These are phyloP conservation scores for Oeneis ivallda DNA, from an alignment of 2,888 invertebrate genomes.

Conservation along the genomic window DNA sequence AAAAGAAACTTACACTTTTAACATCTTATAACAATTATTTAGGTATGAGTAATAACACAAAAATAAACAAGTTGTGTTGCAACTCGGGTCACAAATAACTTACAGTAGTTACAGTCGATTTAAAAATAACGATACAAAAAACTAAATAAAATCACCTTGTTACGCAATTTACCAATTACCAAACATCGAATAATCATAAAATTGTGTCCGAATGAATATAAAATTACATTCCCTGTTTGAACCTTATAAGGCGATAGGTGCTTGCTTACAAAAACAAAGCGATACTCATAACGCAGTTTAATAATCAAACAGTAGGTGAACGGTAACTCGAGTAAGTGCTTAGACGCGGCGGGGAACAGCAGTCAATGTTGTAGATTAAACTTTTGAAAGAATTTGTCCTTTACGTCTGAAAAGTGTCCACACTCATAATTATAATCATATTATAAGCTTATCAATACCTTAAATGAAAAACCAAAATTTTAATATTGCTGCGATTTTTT, in stretches of 20 bases:
- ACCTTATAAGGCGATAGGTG: conserved; percentile 20
- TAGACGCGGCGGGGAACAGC: not conserved
- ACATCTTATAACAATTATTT: too few relatives aligned
- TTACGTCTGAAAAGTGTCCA: too few relatives aligned
- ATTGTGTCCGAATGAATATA: conserved; percentile 22
- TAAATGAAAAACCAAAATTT: too few relatives aligned
- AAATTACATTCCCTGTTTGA: conserved; percentile 22
- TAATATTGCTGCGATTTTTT: too few relatives aligned
- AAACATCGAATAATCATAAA: conserved; percentile 27
- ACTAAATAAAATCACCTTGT: conserved; percentile 11
- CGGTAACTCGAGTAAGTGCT: not conserved
- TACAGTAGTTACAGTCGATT: not conserved
- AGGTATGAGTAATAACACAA: too few relatives aligned
- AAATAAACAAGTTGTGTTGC: too few relatives aligned
- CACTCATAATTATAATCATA: too few relatives aligned
- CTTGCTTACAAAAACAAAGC: conserved; percentile 31
- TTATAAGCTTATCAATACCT: too few relatives aligned
- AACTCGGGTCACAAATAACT: too few relatives aligned
- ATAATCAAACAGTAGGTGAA: not conserved
- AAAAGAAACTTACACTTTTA: too few relatives aligned
- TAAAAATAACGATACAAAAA: conserved; percentile 2
- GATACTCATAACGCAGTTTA: not conserved
- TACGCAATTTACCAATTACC: conserved; percentile 28
- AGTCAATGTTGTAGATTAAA: not conserved
- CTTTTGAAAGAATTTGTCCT: not conserved